Conservation (phyloP, 92 coral and sea anemone species). For the Zoanthus solanderi region DNA sequence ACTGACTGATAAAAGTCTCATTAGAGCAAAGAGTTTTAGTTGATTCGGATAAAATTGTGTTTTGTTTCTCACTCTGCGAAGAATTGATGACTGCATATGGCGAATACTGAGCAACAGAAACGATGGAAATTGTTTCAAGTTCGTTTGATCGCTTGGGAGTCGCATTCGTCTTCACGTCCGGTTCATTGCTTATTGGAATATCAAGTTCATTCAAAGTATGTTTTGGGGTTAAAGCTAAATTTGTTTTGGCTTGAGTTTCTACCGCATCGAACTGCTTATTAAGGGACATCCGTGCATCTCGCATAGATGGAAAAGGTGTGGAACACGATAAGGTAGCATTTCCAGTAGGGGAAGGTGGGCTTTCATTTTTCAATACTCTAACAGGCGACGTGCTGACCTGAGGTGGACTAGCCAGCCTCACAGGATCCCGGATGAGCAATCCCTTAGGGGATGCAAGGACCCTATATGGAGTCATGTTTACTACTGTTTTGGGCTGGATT, state of each 20-base stretch:
- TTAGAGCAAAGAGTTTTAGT: conserved; percentile 17
- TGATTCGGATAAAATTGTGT: background rate
- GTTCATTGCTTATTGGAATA: no score
- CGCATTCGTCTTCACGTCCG: background rate
- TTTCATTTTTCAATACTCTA: conserved; percentile 1
- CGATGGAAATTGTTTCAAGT: background rate
- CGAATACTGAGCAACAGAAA: conserved; percentile 13
- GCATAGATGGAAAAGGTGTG: conserved; percentile 19
- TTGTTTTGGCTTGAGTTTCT: conserved; percentile 14
- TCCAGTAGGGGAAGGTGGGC: background rate
- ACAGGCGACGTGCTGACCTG: conserved; percentile 2
- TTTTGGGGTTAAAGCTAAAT: background rate
- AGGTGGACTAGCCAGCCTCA: background rate
- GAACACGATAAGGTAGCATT: background rate
- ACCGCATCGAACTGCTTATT: conserved; percentile 65
- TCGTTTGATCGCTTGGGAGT: background rate
- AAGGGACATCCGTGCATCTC: conserved; percentile 62
- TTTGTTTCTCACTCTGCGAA: background rate
- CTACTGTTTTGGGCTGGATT: background rate
- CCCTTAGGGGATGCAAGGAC: background rate
- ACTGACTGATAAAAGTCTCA: background rate
- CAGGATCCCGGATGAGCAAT: background rate
- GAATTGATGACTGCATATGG: background rate
- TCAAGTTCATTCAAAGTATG: background rate
- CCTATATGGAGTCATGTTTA: conserved; percentile 20